phyloP scores from a whole-genome alignment of 1,140 invertebrate genomes.

The Nephotettix cincticeps region DNA sequence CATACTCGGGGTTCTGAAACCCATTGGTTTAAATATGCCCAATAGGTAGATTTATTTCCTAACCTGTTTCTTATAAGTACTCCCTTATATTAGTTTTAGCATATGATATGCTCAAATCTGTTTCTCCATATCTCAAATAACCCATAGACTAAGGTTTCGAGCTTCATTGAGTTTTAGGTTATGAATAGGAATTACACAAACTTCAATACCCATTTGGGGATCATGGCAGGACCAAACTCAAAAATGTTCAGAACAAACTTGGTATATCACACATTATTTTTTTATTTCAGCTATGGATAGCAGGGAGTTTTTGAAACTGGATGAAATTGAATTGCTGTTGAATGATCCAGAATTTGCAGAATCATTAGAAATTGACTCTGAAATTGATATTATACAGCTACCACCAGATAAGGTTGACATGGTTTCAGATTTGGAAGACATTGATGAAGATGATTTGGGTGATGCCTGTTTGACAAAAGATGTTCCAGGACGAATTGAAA shows the following conservation, averaged over 20 bases:
- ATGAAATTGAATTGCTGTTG: conserved; percentile 21
- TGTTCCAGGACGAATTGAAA: conserved; percentile 23
- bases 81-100: too few relatives aligned
- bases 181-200: background rate
- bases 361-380: background rate
- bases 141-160: background rate
- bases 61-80: too few relatives aligned
- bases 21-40: too few relatives aligned
- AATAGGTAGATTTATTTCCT: too few relatives aligned
- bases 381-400: conserved; percentile 21
- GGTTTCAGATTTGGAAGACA: conserved; percentile 26
- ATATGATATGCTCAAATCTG: too few relatives aligned
- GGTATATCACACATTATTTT: conserved; percentile 5
- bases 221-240: conserved; percentile 6
- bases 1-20: too few relatives aligned
- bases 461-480: conserved; percentile 13
- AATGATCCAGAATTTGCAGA: conserved; percentile 22
- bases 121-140: background rate
- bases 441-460: conserved; percentile 17
- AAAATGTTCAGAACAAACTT: background rate
- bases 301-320: background rate
- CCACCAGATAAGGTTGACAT: conserved; percentile 18
- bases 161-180: conserved; percentile 11
- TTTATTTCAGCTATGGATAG: conserved; percentile 3
- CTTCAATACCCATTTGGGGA: conserved; percentile 23